A percentile compares a stretch with the other conserved stretches of the same genome.
Evolutionary conservation across 2,888 invertebrate species (phyloP).

Genomic region (Dinocampus coccinellae): DNA sequence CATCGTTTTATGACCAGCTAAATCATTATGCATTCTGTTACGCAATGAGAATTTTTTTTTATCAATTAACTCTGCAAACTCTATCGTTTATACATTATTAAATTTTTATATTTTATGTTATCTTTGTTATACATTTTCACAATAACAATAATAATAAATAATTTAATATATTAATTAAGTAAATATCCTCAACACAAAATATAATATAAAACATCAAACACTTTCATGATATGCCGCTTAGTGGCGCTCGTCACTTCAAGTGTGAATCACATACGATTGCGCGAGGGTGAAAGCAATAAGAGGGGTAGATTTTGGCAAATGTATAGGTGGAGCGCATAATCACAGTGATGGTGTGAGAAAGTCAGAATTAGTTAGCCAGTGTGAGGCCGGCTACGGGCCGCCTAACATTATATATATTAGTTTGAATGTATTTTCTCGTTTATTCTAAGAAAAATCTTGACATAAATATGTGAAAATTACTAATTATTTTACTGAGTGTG

Average conservation of each 20-base stretch:
- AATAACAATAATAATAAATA: not conserved
- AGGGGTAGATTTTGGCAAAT: constrained; percentile 49
- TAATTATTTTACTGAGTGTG: no score
- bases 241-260: constrained; percentile 42
- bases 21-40: no score
- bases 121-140: no score
- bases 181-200: not conserved
- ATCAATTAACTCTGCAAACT: no score
- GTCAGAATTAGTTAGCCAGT: constrained; percentile 64
- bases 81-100: no score
- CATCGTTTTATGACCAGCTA: no score
- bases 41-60: no score
- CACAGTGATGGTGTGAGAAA: constrained; percentile 47
- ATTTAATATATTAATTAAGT: not conserved
- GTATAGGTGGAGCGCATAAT: constrained; percentile 55
- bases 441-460: no score
- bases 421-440: no score
- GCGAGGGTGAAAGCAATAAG: constrained; percentile 40
- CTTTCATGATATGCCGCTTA: constrained; percentile 34
- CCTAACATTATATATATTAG: constrained; percentile 64
- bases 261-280: constrained; percentile 21
- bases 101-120: no score
- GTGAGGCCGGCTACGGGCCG: constrained; percentile 68
- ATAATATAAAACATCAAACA: not conserved
- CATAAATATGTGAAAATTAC: no score